Base-by-base conservation (phyloP, 2,888 invertebrate species). In the Heterodera filipjevi region DNA sequence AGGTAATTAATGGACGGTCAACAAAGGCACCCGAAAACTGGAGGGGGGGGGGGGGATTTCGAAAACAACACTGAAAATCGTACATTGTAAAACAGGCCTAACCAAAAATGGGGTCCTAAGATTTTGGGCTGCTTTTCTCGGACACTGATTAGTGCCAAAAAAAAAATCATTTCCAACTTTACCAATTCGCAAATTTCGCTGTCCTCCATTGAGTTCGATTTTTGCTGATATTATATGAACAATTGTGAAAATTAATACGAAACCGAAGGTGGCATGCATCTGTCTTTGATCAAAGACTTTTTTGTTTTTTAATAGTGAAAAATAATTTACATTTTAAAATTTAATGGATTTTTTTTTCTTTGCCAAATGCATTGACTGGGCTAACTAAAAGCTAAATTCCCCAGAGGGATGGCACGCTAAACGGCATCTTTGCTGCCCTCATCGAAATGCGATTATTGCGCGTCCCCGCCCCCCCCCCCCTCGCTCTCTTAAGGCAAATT, bases 361-460 rank as follows among this genome's bases (percentile, higher is more conserved):
- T n/a, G 59, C 46, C 46, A 10, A 49, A 49, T 2, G 12, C 46
- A 49, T 19, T 49, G 59, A 5, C 59, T 12, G 27, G 59, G n/a
- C 59, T 27, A 59, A 59, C n/a, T 59, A 59, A 59, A n/a, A 5
- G 12, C 19, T 53, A 27, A 27, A 59, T 27, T n/a, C 59, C 59
- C 59, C 12, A 6, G 59, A 27, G 59, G n/a, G 59, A 5, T 27
- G 1, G 27, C 6, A 8, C n/a, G 27, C n/a, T 6, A 59, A 22
- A 16, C 16, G 19, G 53, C 53, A 49, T 49, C 39, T 49, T 49
- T 49, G 16, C 10, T 16, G 12, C 59, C 59, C 27, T 22, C 59
- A 27, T n/a, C 59, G 27, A n/a, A 59, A 59, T 59, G 59, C 59
- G 27, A 59, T 59, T 59, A 59, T 59, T 27, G 59, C 59, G 59